phyloP scores from a whole-genome alignment of 2,888 invertebrate genomes.

The Salticus scenicus region DNA sequence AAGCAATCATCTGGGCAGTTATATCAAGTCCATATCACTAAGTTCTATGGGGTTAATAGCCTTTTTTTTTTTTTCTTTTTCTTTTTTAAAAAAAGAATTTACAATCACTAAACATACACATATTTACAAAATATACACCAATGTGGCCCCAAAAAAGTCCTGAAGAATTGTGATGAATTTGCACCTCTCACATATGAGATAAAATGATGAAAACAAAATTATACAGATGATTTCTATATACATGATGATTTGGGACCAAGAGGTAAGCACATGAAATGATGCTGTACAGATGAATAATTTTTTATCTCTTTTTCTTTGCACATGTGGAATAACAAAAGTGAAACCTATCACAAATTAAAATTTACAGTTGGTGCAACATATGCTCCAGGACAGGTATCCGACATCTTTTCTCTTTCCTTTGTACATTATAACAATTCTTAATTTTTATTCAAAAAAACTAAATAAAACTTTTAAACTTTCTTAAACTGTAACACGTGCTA shows the following conservation, averaged over 20 bases:
- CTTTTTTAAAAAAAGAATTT: conserved; percentile 52
- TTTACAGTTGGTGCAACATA: conserved; percentile 31
- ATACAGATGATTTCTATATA: conserved; percentile 59
- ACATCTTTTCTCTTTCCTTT: conserved; percentile 24
- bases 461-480: background rate
- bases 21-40: conserved; percentile 65
- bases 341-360: conserved; percentile 32
- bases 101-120: conserved; percentile 68
- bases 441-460: background rate
- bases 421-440: conserved; percentile 18
- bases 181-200: conserved; percentile 25
- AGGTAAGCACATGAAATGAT: conserved; percentile 56
- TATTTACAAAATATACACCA: conserved; percentile 70
- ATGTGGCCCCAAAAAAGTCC: conserved; percentile 40
- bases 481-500: background rate
- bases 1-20: conserved; percentile 69
- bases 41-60: conserved; percentile 66
- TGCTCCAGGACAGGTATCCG: conserved; percentile 50
- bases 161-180: conserved; percentile 19
- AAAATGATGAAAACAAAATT: conserved; percentile 21
- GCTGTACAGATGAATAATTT: conserved; percentile 59
- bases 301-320: conserved; percentile 17
- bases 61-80: conserved; percentile 41
- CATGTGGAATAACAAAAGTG: conserved; percentile 56
- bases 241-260: conserved; percentile 58